Conservation (phyloP, 2,113 vertebrate species). For the Limnothrissa miodon region DNA sequence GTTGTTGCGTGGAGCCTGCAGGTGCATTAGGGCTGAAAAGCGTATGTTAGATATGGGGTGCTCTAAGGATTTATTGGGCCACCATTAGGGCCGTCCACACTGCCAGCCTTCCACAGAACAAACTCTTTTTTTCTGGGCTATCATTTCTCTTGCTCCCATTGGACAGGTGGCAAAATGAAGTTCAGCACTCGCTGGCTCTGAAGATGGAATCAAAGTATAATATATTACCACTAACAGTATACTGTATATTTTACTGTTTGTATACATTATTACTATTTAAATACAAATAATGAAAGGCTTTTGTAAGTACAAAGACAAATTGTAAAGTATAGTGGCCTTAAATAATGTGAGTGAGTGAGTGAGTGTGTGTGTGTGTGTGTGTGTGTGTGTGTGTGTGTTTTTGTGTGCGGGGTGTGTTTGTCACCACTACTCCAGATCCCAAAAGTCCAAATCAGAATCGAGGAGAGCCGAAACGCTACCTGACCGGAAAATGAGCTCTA, state of each 20-base stretch:
- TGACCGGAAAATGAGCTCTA: background rate
- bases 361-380: no score
- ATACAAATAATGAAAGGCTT: no score
- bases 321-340: no score
- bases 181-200: background rate
- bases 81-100: slow-evolving; percentile 46
- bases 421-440: background rate
- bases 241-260: no score
- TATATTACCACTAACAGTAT: no score
- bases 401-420: no score
- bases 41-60: slow-evolving; percentile 32
- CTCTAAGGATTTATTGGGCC: slow-evolving; percentile 48
- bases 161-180: slow-evolving; percentile 19
- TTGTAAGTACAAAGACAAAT: no score
- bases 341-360: no score
- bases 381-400: no score
- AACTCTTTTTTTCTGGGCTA: slow-evolving; percentile 14
- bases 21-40: slow-evolving; percentile 53
- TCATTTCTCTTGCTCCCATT: background rate
- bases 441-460: background rate
- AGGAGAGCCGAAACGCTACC: background rate
- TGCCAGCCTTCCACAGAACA: slow-evolving; percentile 28
- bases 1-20: slow-evolving; percentile 30
- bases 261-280: no score
- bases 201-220: background rate